Evolutionary conservation across 2,888 invertebrate genomes (phyloP), one percentile per base, ranked within the genome.

Genomic region (Drosophila atroscutellata): DNA sequence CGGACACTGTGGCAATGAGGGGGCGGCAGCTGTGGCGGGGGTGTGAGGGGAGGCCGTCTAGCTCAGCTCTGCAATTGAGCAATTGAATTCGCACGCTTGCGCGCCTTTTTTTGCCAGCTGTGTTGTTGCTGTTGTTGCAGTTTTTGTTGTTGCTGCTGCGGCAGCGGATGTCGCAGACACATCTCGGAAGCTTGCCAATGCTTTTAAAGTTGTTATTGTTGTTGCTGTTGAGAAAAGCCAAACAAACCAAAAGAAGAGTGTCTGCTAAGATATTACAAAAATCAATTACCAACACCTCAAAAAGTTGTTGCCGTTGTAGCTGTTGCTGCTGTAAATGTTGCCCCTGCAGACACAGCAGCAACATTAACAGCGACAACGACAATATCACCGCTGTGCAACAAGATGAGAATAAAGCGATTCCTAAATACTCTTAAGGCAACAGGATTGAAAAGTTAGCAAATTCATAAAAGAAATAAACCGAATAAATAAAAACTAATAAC

Each of bases 251-350:
- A 79, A 34, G 72, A 71, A 69, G 76, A 87, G 87, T 90, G 81
- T 87, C 79, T 77, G 87, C 83, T 56, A 77, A 89, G 80, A 87
- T 78, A 87, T 89, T 86, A 87, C 88, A 86, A 87, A 87, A 87
- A 87, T 88, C 87, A 87, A 89, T 87, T 87, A 87, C 87, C 89
- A 89, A 87, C 87, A 87, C 87, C 88, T 87, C 89, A 87, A 86
- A 80, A 84, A 76, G 81, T 60, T 80, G 89, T 82, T 78, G 83
- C 77, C 68, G 72, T 79, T 76, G 74, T 75, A 60, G 65, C 64
- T 75, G 73, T 79, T 85, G 78, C 71, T 70, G 72, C 72, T 64
- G 75, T 73, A 77, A 80, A 67, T 70, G 77, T 65, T 81, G 73
- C 66, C 68, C 59, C 70, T 62, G 49, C 72, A 74, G 72, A 58